phyloP scores from a whole-genome alignment of 1,140 invertebrate genomes.

The Tyrophagus putrescentiae region DNA sequence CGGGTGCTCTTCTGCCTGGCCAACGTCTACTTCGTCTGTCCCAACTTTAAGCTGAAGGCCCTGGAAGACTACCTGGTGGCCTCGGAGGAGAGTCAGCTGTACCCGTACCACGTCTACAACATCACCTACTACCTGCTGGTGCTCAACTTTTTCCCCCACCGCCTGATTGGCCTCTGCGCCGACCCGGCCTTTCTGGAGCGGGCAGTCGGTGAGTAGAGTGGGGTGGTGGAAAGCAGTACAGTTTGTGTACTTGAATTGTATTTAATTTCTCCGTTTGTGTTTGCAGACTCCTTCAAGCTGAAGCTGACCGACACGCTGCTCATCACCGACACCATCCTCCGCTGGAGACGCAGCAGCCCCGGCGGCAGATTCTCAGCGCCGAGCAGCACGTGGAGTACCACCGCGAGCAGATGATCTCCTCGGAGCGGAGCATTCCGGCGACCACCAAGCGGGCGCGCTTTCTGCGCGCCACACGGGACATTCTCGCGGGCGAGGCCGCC shows the following conservation, averaged over 20 bases:
- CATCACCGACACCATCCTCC: not conserved
- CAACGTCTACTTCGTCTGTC: not conserved
- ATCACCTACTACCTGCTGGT: not conserved
- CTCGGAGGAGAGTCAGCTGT: not conserved
- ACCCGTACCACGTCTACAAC: constrained; percentile 1
- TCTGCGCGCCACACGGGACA: not conserved
- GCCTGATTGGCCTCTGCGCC: not conserved
- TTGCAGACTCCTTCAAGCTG: constrained; percentile 3
- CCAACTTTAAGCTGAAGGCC: not conserved
- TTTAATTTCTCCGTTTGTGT: not conserved
- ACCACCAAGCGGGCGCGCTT: constrained; percentile 2
- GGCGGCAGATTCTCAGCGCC: not conserved
- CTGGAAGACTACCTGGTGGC: constrained; percentile 5
- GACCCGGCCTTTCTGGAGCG: not conserved
- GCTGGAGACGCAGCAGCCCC: not conserved
- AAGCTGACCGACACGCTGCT: not conserved
- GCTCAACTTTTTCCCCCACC: constrained; percentile 4
- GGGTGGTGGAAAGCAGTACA: not conserved
- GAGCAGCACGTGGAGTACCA: not conserved
- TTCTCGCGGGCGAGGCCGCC: not conserved
- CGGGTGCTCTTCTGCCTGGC: constrained; percentile 14
- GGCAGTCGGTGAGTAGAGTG: not conserved
- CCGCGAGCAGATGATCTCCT: not conserved
- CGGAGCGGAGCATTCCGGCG: not conserved
- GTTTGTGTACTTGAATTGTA: not conserved